These are phyloP conservation scores for Rhynchophorus ferrugineus DNA, from an alignment of 1,140 invertebrate genomes.

Conservation along the genomic window DNA sequence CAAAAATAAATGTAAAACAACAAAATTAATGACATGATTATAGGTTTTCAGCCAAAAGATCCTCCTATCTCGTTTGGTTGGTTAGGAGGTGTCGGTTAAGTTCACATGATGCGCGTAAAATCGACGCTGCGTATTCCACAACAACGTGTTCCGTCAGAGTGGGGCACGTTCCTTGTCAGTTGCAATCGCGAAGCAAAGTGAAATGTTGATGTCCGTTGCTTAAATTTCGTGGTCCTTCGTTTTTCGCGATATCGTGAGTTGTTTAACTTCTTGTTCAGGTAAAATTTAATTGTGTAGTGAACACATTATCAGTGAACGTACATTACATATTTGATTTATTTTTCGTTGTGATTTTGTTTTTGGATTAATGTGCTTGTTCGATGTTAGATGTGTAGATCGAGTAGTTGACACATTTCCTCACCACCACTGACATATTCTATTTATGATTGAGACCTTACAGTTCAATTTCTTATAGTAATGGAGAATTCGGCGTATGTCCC, in stretches of 20 bases:
- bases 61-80: conserved; percentile 25
- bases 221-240: conserved; percentile 8
- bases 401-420: background rate
- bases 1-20: conserved; percentile 26
- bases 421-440: no score
- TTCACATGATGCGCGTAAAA: conserved; percentile 18
- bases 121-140: background rate
- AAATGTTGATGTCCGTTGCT: conserved; percentile 16
- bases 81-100: conserved; percentile 21
- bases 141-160: conserved; percentile 20
- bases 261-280: conserved; percentile 8
- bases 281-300: conserved; percentile 3
- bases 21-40: conserved; percentile 27
- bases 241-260: conserved; percentile 5
- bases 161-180: conserved; percentile 20
- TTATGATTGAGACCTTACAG: background rate
- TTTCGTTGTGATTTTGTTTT: no score
- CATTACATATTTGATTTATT: no score
- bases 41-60: conserved; percentile 25
- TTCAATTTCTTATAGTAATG: conserved; percentile 31
- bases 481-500: conserved; percentile 43
- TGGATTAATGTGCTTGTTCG: background rate
- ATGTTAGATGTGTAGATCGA: background rate
- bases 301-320: background rate
- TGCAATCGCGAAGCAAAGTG: conserved; percentile 17